Base-by-base conservation (phyloP, 2,888 invertebrate species). In the Mythimna lalbum region DNA sequence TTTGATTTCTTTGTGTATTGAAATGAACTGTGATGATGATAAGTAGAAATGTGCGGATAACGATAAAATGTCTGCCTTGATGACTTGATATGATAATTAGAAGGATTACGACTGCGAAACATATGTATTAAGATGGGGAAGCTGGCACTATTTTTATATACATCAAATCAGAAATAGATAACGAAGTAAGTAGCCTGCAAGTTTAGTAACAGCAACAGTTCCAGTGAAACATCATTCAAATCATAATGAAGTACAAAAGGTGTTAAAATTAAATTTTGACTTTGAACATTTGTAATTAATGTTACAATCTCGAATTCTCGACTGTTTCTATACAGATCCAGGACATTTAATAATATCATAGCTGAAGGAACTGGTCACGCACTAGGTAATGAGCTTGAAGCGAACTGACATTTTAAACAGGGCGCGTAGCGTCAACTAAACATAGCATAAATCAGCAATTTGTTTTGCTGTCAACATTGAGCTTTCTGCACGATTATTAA, bases 401-500 rank as follows among this genome's bases (percentile, higher is more conserved):
- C 33, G 12, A 33, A 50, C 60, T 76, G 79, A 78, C 79, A 56
- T 10, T 59, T 7, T 21, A 36, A 75, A 1, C 47, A n/a, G 31
- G 31, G 57, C 39, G 47, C 21, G 47, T 71, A 57, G 49, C 52
- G 59, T 63, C 53, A 60, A 27, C 59, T 59, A 56, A 61, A 61
- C 21, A 47, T 27, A 43, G 53, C 7, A 78, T 27, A 59, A 76
- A 77, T 63, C 56, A 49, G 55, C 57, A 14, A 76, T 78, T 72
- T 72, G 72, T 56, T 73, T 73, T n/a, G 50, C 52, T 78, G 65
- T 52, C 73, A 56, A 57, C 56, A 72, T 27, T 72, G 73, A 76
- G n/a, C 36, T 56, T 52, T 39, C 52, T 50, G 50, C 65, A 78
- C 79, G 73, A 64, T 57, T 62, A 52, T 39, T 47, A 43, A 53